Percentiles rank a stretch among this genome's conserved stretches.
Evolutionary conservation across 2,888 invertebrate species (phyloP).

Genomic region (Saturnia pavonia): DNA sequence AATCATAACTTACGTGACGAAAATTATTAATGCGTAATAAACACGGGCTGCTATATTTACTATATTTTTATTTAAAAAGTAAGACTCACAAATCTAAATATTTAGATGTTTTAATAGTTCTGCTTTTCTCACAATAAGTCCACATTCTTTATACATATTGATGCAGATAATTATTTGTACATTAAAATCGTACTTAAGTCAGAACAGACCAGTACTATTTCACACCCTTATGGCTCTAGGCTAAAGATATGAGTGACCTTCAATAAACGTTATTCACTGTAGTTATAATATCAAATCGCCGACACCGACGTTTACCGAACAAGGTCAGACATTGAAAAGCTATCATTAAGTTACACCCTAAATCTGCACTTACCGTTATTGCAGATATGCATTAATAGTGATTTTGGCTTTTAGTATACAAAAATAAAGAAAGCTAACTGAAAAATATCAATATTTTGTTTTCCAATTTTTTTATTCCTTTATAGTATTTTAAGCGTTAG

Average conservation of each 20-base stretch:
- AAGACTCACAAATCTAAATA: no score
- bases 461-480: not conserved
- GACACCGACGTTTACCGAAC: slow-evolving; percentile 48
- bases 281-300: slow-evolving; percentile 41
- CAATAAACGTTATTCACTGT: slow-evolving; percentile 22
- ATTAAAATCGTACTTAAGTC: not conserved
- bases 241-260: slow-evolving; percentile 4
- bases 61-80: no score
- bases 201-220: not conserved
- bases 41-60: no score
- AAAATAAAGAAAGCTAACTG: slow-evolving; percentile 13
- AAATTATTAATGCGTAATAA: no score
- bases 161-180: not conserved
- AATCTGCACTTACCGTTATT: slow-evolving; percentile 41
- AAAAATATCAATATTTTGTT: not conserved
- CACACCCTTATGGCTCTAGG: not conserved
- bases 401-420: slow-evolving; percentile 34
- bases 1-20: no score
- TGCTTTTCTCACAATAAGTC: not conserved
- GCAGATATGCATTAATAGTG: slow-evolving; percentile 31
- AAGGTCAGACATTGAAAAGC: slow-evolving; percentile 60
- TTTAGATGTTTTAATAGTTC: not conserved
- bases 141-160: not conserved
- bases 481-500: no score
- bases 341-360: slow-evolving; percentile 41